A percentile compares a stretch with the other conserved stretches of the same genome.
These are phyloP conservation scores for Acanthaster planci DNA, from an alignment of 35 echinoderm and acorn worm species.

Conservation along the genomic window DNA sequence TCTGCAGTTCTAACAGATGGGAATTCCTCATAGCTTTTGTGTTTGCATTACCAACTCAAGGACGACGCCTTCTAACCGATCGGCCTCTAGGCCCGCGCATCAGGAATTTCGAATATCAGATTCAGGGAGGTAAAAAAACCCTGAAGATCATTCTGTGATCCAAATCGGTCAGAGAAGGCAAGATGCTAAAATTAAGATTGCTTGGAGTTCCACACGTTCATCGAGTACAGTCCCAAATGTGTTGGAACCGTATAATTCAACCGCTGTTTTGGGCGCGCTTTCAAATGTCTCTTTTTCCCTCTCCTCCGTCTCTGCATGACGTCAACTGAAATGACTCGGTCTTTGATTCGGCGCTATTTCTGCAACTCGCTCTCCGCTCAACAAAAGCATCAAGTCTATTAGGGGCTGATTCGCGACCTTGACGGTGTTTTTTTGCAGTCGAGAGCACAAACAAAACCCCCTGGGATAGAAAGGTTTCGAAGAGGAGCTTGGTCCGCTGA, in stretches of 20 bases:
- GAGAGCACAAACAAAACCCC: conserved; percentile 6
- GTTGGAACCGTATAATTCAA: not conserved
- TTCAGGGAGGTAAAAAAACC: too few relatives aligned
- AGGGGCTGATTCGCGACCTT: conserved; percentile 1
- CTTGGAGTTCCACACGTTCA: too few relatives aligned
- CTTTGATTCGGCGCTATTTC: conserved; percentile 4
- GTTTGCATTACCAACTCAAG: too few relatives aligned
- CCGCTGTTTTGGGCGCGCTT: not conserved
- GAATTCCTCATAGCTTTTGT: too few relatives aligned
- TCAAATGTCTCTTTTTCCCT: not conserved
- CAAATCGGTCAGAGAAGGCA: too few relatives aligned
- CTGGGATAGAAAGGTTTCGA: not conserved
- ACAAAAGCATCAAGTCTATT: conserved; percentile 34
- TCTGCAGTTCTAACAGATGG: too few relatives aligned
- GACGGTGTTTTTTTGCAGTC: not conserved
- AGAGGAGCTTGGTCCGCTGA: not conserved
- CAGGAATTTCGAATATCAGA: too few relatives aligned
- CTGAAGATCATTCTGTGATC: too few relatives aligned
- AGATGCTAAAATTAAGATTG: too few relatives aligned
- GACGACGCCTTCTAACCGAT: too few relatives aligned
- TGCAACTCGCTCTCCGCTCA: not conserved
- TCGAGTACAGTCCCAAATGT: not conserved
- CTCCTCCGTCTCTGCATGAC: not conserved
- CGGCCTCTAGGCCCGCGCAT: too few relatives aligned
- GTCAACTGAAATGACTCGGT: not conserved